Percentiles rank a stretch among this genome's conserved stretches.
phyloP scores from a whole-genome alignment of 30 jellyfish, hydroid and myxozoan genomes.

The Catostylus mosaicus region DNA sequence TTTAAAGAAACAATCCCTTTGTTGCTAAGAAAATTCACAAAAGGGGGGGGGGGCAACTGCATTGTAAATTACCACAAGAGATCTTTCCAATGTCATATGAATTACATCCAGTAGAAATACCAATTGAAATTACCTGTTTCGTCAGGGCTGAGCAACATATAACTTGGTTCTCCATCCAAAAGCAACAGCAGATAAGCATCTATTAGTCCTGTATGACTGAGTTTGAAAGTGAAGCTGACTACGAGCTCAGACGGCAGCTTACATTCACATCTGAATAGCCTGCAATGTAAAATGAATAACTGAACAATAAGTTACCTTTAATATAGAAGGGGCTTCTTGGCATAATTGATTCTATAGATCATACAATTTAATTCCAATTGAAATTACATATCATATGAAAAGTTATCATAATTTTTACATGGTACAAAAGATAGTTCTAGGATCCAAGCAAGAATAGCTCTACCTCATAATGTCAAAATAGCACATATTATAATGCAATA shows the following conservation, averaged over 20 bases:
- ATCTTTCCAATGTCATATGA: neutral
- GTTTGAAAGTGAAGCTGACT: conserved; percentile 66
- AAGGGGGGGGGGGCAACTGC: no score
- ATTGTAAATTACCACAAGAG: no score
- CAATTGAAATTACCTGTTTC: neutral
- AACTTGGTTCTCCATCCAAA: conserved; percentile 48
- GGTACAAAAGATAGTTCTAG: no score
- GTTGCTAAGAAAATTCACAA: no score
- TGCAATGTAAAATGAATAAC: conserved; percentile 26
- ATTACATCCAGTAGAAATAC: neutral
- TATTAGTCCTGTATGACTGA: conserved; percentile 1
- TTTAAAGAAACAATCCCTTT: no score
- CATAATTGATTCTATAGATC: neutral
- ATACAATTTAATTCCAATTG: no score
- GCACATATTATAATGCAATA: no score
- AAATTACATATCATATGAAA: no score
- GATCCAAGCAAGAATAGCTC: no score
- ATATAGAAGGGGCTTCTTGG: neutral
- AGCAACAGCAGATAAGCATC: conserved; percentile 52
- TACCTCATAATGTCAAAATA: no score
- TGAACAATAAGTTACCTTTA: no score
- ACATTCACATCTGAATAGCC: conserved; percentile 75
- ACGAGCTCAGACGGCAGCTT: conserved; percentile 28
- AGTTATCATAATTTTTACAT: no score
- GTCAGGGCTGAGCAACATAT: conserved; percentile 44